These are phyloP conservation scores for Cyanoliseus patagonus DNA, from an alignment of 2,113 vertebrate genomes.

Conservation along the genomic window DNA sequence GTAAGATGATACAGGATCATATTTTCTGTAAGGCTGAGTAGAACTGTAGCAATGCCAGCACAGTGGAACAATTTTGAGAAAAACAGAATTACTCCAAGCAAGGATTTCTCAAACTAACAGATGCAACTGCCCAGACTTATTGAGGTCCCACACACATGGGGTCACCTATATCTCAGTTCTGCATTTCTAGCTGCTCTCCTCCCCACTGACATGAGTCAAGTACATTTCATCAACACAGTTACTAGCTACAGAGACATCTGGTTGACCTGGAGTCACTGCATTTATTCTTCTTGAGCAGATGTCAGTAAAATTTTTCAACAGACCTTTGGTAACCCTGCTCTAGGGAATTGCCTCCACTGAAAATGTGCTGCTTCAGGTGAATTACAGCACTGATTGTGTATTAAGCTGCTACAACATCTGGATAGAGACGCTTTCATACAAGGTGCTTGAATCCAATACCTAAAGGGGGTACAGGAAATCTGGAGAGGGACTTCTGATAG, in stretches of 20 bases:
- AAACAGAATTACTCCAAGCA: background rate
- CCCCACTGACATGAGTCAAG: rapidly evolving
- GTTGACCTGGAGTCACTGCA: background rate
- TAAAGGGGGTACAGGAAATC: background rate
- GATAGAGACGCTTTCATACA: background rate
- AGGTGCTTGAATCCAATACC: background rate
- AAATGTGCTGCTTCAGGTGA: background rate
- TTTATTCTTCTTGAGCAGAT: background rate
- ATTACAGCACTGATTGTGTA: background rate
- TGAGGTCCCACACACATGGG: background rate
- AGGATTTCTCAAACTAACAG: background rate
- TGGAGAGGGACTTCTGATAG: background rate
- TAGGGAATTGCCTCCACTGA: background rate
- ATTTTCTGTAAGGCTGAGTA: background rate
- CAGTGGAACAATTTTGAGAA: background rate
- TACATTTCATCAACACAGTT: background rate
- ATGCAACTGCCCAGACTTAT: background rate
- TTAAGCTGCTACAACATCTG: background rate
- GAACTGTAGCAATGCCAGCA: background rate
- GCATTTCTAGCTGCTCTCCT: background rate
- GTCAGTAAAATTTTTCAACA: slow-evolving; percentile 1
- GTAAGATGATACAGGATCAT: rapidly evolving
- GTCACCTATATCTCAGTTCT: background rate
- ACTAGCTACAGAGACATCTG: background rate
- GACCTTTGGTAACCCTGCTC: background rate